phyloP scores from a whole-genome alignment of 2,113 vertebrate genomes.

The Orcinus orca region DNA sequence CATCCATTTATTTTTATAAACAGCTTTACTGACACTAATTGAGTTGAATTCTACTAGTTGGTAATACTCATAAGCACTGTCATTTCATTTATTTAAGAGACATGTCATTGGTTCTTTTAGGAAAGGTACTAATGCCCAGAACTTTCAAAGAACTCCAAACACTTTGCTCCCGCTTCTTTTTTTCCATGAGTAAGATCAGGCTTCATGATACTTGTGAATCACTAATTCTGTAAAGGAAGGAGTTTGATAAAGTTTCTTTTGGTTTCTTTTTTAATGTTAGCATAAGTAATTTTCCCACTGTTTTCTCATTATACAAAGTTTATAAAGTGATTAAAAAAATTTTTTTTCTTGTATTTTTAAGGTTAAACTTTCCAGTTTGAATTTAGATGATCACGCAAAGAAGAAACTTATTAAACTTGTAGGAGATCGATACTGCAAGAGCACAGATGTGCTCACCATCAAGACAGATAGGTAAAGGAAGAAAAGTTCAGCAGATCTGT shows the following conservation, averaged over 20 bases:
- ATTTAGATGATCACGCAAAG: conserved; percentile 93
- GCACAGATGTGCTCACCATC: conserved; percentile 90
- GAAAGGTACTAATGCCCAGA: not conserved
- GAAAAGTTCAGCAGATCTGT: not conserved
- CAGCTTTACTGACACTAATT: not conserved
- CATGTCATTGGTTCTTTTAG: not conserved
- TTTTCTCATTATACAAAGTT: not conserved
- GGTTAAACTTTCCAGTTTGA: conserved; percentile 93
- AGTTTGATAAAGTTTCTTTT: conserved; percentile 14
- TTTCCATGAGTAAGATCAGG: not conserved
- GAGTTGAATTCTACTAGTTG: not conserved
- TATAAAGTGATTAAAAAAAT: conserved; percentile 14
- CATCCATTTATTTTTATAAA: not conserved
- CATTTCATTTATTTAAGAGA: not conserved
- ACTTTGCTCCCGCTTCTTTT: not conserved
- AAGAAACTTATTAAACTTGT: conserved; percentile 94
- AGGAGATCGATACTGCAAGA: conserved; percentile 88
- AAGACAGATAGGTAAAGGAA: conserved; percentile 89
- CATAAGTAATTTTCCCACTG: not conserved
- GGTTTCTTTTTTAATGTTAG: not conserved
- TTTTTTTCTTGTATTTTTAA: conserved; percentile 77
- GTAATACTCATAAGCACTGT: not conserved
- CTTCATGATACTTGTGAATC: not conserved
- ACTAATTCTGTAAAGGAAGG: not conserved
- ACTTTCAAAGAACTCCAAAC: not conserved